phyloP scores from a whole-genome alignment of 2,113 vertebrate genomes.

The Polypterus senegalus region DNA sequence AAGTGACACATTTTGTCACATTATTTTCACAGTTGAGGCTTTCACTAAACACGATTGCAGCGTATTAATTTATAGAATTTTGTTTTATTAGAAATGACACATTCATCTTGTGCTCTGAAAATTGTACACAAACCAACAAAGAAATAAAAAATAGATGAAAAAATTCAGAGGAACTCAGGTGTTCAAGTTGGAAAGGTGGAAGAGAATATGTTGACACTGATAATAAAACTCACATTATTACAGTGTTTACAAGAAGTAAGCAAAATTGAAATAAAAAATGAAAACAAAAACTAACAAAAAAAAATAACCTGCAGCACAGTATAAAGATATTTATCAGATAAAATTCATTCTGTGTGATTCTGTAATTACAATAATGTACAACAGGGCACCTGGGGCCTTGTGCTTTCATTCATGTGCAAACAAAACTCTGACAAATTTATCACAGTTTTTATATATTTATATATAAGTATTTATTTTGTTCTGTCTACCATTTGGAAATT shows the following conservation, averaged over 20 bases:
- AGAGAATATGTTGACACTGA: slow-evolving; percentile 48
- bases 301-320: slow-evolving; percentile 68
- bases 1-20: too few species aligned
- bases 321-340: slow-evolving; percentile 80
- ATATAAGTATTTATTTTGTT: slow-evolving; percentile 18
- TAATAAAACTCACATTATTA: slow-evolving; percentile 72
- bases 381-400: slow-evolving; percentile 67
- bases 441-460: slow-evolving; percentile 37
- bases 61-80: slow-evolving; percentile 39
- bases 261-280: neutral
- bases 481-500: slow-evolving; percentile 23
- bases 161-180: slow-evolving; percentile 21
- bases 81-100: slow-evolving; percentile 94
- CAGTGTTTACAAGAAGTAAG: slow-evolving; percentile 64
- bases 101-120: slow-evolving; percentile 93
- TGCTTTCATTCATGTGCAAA: slow-evolving; percentile 66
- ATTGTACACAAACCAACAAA: slow-evolving; percentile 74
- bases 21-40: too few species aligned
- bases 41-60: too few species aligned
- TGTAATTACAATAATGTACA: slow-evolving; percentile 86
- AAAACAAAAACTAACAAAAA: slow-evolving; percentile 2
- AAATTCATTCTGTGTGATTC: slow-evolving; percentile 80
- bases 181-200: slow-evolving; percentile 28
- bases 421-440: slow-evolving; percentile 46
- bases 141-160: slow-evolving; percentile 33